phyloP scores from a whole-genome alignment of 2,797 vertebrate genomes.

The Falco novaeseelandiae region DNA sequence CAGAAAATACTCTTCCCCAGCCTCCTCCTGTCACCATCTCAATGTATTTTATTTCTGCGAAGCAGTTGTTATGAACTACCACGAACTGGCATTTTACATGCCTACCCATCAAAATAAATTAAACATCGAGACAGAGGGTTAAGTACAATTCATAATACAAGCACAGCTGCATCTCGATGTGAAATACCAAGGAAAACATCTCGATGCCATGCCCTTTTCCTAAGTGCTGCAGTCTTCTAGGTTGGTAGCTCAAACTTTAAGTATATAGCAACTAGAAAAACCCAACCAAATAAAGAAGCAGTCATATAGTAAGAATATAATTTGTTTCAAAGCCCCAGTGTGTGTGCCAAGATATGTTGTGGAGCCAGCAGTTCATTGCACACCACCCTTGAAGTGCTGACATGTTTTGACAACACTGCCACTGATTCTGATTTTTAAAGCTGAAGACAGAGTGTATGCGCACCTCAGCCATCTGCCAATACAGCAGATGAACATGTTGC shows the following conservation, averaged over 20 bases:
- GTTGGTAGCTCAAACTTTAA: neutral
- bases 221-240: neutral
- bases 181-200: neutral
- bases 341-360: neutral
- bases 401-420: neutral
- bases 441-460: neutral
- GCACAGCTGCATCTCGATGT: neutral
- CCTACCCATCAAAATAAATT: neutral
- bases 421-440: neutral
- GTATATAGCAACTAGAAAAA: neutral
- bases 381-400: neutral
- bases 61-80: neutral
- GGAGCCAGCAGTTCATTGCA: neutral
- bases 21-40: neutral
- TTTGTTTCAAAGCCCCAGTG: neutral
- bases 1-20: neutral
- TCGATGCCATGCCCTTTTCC: neutral
- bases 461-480: constrained; percentile 27
- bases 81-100: neutral
- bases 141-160: neutral
- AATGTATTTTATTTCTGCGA: neutral
- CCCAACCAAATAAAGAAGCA: neutral
- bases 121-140: neutral
- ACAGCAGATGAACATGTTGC: neutral
- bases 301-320: neutral